phyloP scores from a whole-genome alignment of 2,113 vertebrate genomes.

The Dermatemys mawii region DNA sequence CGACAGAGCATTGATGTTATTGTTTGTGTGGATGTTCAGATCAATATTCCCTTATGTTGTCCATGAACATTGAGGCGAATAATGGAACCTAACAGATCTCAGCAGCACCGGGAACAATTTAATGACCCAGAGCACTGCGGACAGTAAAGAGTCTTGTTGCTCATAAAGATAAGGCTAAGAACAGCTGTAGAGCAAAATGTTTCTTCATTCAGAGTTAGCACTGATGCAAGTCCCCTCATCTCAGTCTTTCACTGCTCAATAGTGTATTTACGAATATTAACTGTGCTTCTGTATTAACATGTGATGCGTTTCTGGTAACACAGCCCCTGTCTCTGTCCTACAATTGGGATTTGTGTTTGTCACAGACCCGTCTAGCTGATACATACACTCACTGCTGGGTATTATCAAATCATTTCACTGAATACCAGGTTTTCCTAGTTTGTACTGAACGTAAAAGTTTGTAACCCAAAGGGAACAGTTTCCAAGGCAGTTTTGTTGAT shows the following conservation, averaged over 20 bases:
- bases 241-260: neutral
- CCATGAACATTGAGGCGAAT: neutral
- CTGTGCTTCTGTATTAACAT: neutral
- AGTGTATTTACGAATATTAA: neutral
- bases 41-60: neutral
- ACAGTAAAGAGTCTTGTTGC: neutral
- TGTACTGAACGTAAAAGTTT: conserved; percentile 35
- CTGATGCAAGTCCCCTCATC: neutral
- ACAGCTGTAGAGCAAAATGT: neutral
- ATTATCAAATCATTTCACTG: neutral
- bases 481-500: conserved; percentile 60
- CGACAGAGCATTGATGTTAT: neutral
- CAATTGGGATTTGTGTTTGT: neutral
- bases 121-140: neutral
- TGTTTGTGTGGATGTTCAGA: neutral
- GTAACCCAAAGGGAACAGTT: conserved; percentile 63
- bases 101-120: neutral
- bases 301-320: neutral
- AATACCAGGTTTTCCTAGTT: conserved; percentile 11
- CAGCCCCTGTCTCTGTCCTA: neutral
- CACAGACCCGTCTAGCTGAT: neutral
- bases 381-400: neutral
- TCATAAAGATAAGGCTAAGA: accelerated
- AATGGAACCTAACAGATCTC: neutral
- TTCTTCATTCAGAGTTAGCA: neutral